Conservation (phyloP, 2,888 invertebrate genomes). For the Sinelater perroti region DNA sequence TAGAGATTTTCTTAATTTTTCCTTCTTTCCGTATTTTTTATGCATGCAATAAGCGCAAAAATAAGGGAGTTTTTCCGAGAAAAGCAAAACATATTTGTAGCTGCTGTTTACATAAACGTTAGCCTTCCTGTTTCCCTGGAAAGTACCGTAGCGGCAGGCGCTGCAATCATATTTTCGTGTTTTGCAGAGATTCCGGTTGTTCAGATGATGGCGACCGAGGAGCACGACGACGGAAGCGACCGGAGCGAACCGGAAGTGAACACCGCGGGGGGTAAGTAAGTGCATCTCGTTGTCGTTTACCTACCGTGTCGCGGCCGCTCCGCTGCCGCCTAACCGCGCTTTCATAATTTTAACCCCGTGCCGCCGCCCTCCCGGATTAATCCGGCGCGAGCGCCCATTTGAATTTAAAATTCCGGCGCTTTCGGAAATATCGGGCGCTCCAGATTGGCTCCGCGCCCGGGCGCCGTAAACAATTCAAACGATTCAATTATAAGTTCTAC, state of each 20-base stretch:
- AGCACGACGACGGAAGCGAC: conserved; percentile 69
- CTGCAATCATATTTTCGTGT: conserved; percentile 12
- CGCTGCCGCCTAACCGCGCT: conserved; percentile 15
- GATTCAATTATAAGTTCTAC: conserved; percentile 32
- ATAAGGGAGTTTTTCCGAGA: too few species aligned
- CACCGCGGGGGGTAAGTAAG: conserved; percentile 82
- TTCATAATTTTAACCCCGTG: conserved; percentile 12
- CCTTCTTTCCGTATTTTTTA: too few species aligned
- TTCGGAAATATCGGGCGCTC: conserved; percentile 15
- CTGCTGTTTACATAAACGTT: too few species aligned
- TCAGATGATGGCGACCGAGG: conserved; percentile 68
- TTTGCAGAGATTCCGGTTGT: conserved; percentile 79
- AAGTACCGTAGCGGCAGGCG: neutral
- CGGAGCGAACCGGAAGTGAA: conserved; percentile 69
- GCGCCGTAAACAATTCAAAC: conserved; percentile 23
- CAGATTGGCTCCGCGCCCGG: conserved; percentile 14
- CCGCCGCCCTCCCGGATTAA: neutral
- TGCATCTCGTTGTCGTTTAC: conserved; percentile 53
- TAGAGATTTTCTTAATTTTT: too few species aligned
- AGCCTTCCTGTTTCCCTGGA: too few species aligned
- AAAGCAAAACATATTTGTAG: too few species aligned
- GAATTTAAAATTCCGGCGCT: conserved; percentile 22
- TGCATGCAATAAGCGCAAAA: too few species aligned
- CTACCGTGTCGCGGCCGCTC: conserved; percentile 18
- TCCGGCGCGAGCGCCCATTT: conserved; percentile 10